Percentiles rank a stretch among this genome's conserved stretches.
Conservation (phyloP, 1,140 invertebrate genomes). For the Probaryconus sp. region DNA sequence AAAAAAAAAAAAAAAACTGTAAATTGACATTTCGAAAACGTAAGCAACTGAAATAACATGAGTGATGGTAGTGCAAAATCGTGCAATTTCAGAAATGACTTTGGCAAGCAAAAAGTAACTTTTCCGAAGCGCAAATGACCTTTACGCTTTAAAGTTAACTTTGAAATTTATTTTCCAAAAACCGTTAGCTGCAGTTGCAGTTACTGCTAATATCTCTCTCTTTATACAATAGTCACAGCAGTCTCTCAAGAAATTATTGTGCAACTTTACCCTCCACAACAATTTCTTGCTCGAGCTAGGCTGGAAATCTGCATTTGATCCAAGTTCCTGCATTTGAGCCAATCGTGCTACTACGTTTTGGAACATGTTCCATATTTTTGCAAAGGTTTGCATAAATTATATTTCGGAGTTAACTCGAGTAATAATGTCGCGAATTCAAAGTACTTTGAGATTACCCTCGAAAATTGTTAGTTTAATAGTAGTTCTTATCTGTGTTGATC, state of each 20-base stretch:
- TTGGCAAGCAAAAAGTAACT: too few species aligned
- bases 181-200: conserved; percentile 39
- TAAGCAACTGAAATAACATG: too few species aligned
- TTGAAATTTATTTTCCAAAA: conserved; percentile 51
- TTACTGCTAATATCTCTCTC: conserved; percentile 44
- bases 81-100: too few species aligned
- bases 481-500: conserved; percentile 41
- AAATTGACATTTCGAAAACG: too few species aligned
- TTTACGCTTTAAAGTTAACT: conserved; percentile 9
- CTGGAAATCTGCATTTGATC: conserved; percentile 58
- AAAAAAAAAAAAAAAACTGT: too few species aligned
- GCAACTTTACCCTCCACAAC: conserved; percentile 52
- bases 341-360: conserved; percentile 37
- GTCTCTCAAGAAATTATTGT: conserved; percentile 58
- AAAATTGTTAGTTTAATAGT: conserved; percentile 45
- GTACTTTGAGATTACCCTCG: conserved; percentile 39
- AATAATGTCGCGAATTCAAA: conserved; percentile 39
- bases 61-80: too few species aligned
- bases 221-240: conserved; percentile 51
- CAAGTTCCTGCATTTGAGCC: conserved; percentile 41
- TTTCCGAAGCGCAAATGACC: too few species aligned
- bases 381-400: conserved; percentile 52
- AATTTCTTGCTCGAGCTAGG: conserved; percentile 44
- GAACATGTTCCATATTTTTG: conserved; percentile 48
- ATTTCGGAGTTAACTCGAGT: conserved; percentile 31